Evolutionary conservation across 2,888 invertebrate genomes (phyloP).

Genomic region (Chymomyza fuscimana): DNA sequence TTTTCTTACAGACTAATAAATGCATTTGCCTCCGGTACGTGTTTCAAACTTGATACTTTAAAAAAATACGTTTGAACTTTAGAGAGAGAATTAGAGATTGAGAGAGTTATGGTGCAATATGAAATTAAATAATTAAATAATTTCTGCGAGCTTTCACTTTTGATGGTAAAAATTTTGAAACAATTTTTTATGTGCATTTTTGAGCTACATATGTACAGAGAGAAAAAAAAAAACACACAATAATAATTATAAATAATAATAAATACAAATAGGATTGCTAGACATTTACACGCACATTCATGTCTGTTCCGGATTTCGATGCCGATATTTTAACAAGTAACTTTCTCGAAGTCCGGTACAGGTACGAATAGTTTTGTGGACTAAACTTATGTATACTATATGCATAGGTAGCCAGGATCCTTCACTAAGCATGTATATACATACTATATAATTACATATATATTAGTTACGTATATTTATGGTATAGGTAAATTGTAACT

Average conservation of each 20-base stretch:
- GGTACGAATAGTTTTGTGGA: background rate
- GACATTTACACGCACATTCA: slow-evolving; percentile 36
- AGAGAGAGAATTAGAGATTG: background rate
- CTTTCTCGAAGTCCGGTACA: slow-evolving; percentile 2
- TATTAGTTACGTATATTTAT: slow-evolving; percentile 33
- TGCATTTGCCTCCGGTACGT: slow-evolving; percentile 79
- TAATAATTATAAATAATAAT: slow-evolving; percentile 37
- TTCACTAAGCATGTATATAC: slow-evolving; percentile 18
- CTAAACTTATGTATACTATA: background rate
- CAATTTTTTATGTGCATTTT: slow-evolving; percentile 20
- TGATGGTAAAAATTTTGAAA: slow-evolving; percentile 18
- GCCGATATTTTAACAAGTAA: slow-evolving; percentile 5
- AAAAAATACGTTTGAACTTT: slow-evolving; percentile 1
- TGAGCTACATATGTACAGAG: slow-evolving; percentile 23
- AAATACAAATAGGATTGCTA: slow-evolving; percentile 20
- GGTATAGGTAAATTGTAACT: slow-evolving; percentile 29
- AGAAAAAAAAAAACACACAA: slow-evolving; percentile 23
- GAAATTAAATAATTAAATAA: background rate
- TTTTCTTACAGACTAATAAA: slow-evolving; percentile 72
- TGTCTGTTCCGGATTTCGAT: background rate
- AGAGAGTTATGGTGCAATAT: background rate
- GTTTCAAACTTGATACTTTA: slow-evolving; percentile 33
- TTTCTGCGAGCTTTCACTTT: slow-evolving; percentile 22
- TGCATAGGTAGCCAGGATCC: slow-evolving; percentile 11
- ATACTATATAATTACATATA: slow-evolving; percentile 23